phyloP scores from a whole-genome alignment of 2,113 vertebrate genomes.

The Gavialis gangeticus region DNA sequence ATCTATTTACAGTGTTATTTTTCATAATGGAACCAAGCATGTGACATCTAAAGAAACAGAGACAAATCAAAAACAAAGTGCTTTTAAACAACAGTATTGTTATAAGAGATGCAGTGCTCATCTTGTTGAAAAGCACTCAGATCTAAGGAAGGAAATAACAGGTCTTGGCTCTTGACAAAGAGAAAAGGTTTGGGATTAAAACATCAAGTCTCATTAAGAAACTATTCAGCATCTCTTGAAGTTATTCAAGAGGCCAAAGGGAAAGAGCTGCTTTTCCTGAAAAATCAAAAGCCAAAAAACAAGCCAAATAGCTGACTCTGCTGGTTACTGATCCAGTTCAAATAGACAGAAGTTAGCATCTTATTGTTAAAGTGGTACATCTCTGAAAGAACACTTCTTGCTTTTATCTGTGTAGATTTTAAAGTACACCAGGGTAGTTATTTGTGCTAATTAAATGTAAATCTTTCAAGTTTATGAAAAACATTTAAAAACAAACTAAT shows the following conservation, averaged over 20 bases:
- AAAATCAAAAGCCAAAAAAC: background rate
- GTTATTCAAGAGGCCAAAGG: background rate
- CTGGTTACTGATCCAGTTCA: background rate
- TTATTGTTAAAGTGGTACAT: background rate
- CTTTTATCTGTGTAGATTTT: background rate
- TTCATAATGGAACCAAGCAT: background rate
- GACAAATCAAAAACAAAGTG: background rate
- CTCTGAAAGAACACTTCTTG: background rate
- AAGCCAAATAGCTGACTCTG: background rate
- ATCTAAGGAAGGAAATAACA: background rate
- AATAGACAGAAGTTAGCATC: background rate
- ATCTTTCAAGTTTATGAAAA: background rate
- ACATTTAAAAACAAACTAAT: background rate
- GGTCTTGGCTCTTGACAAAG: background rate
- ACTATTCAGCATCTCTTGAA: background rate
- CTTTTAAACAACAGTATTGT: background rate
- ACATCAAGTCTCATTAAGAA: background rate
- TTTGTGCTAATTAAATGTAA: background rate
- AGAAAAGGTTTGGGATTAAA: background rate
- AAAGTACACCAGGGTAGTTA: background rate
- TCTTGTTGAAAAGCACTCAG: background rate
- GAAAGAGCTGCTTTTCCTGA: background rate
- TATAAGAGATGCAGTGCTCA: background rate
- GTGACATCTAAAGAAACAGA: background rate
- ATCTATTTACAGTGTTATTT: background rate